Evolutionary conservation across 2,113 vertebrate species (phyloP).

Genomic region (Panurus biarmicus): DNA sequence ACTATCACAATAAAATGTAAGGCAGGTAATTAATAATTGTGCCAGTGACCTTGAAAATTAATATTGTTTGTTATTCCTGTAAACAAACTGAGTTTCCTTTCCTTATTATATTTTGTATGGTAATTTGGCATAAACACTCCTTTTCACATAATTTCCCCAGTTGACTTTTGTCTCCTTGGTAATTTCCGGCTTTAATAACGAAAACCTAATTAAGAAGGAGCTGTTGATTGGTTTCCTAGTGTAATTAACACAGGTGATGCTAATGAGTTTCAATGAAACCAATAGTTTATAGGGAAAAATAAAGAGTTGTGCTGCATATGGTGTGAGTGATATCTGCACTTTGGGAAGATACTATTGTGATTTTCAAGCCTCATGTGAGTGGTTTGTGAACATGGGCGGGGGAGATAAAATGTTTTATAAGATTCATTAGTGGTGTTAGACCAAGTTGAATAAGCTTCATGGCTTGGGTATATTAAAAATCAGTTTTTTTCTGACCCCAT

Average conservation of each 20-base stretch:
- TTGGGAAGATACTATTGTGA: slow-evolving; percentile 84
- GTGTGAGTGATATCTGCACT: slow-evolving; percentile 72
- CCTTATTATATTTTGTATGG: slow-evolving; percentile 73
- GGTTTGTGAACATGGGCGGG: slow-evolving; percentile 75
- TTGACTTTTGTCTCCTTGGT: slow-evolving; percentile 88
- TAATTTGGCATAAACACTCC: slow-evolving; percentile 81
- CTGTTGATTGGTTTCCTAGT: slow-evolving; percentile 97
- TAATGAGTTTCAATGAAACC: slow-evolving; percentile 98
- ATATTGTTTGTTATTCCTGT: slow-evolving; percentile 78
- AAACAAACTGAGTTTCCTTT: slow-evolving; percentile 74
- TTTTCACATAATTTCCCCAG: slow-evolving; percentile 84
- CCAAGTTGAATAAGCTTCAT: slow-evolving; percentile 75
- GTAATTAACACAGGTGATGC: slow-evolving; percentile 99
- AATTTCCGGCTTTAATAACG: slow-evolving; percentile 95
- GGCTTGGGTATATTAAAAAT: slow-evolving; percentile 62
- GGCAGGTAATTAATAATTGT: slow-evolving; percentile 77
- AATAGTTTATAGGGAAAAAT: slow-evolving; percentile 82
- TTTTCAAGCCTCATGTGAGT: slow-evolving; percentile 82
- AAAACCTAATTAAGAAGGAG: slow-evolving; percentile 97
- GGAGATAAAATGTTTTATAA: slow-evolving; percentile 85
- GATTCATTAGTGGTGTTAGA: slow-evolving; percentile 88
- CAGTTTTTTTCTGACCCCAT: slow-evolving; percentile 24
- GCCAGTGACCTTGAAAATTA: slow-evolving; percentile 77
- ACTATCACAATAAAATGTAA: slow-evolving; percentile 69
- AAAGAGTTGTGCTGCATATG: slow-evolving; percentile 72